A percentile compares a stretch with the other conserved stretches of the same genome.
Conservation (phyloP, 2,113 vertebrate species). For the Leuciscus idus region DNA sequence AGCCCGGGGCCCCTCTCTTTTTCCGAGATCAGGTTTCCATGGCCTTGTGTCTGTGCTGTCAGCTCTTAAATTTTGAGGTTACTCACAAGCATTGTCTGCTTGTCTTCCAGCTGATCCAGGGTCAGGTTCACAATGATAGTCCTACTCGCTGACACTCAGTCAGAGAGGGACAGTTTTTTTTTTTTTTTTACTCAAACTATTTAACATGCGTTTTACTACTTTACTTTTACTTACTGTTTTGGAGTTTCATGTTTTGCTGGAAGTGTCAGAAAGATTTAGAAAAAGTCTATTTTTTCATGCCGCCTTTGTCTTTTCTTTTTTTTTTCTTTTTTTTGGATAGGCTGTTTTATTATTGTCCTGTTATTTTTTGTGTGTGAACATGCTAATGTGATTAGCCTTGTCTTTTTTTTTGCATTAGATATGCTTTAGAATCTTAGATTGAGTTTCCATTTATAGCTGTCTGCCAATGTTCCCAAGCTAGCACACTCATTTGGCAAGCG, state of each 20-base stretch:
- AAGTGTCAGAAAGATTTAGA: neutral
- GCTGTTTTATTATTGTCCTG: neutral
- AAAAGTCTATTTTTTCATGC: neutral
- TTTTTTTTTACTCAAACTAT: neutral
- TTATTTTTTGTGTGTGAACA: neutral
- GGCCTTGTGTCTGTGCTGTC: conserved; percentile 22
- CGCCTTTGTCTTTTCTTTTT: neutral
- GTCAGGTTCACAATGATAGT: conserved; percentile 1
- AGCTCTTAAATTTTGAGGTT: conserved; percentile 28
- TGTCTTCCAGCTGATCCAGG: conserved; percentile 31
- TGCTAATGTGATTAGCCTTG: neutral
- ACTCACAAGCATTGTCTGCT: neutral
- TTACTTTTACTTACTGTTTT: neutral
- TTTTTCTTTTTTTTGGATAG: neutral
- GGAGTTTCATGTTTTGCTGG: neutral
- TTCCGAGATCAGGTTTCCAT: conserved; percentile 74
- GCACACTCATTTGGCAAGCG: neutral
- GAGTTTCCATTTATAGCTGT: neutral
- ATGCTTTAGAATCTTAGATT: neutral
- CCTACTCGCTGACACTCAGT: neutral
- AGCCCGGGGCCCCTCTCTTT: conserved; percentile 55
- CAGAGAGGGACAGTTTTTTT: neutral
- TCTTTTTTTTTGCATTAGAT: neutral
- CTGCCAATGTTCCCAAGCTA: neutral
- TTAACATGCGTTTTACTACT: neutral